phyloP scores from a whole-genome alignment of 1,140 invertebrate species.

The Oppia nitens region DNA sequence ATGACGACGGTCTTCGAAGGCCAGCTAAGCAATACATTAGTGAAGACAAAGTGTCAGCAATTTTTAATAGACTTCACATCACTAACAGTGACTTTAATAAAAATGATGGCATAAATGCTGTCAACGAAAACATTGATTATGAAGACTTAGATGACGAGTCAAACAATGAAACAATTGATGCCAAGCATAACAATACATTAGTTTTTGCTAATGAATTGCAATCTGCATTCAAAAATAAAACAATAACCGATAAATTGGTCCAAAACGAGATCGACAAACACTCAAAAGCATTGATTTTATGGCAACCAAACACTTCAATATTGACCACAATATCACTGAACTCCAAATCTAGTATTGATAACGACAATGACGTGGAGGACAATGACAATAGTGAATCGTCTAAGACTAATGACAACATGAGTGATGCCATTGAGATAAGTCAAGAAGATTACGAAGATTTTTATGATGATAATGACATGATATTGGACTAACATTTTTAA shows the following conservation, averaged over 20 bases:
- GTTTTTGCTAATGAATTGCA: slow-evolving; percentile 9
- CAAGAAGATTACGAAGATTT: neutral
- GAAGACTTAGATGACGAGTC: neutral
- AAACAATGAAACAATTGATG: slow-evolving; percentile 3
- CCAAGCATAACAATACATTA: neutral
- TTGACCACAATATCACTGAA: neutral
- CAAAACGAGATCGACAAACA: slow-evolving; percentile 16
- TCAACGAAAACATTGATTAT: neutral
- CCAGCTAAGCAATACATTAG: slow-evolving; percentile 19
- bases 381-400: slow-evolving; percentile 2
- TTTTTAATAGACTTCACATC: slow-evolving; percentile 19
- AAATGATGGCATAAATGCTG: neutral
- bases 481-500: too few species aligned
- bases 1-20: neutral
- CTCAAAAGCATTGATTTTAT: slow-evolving; percentile 20
- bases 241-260: slow-evolving; percentile 3
- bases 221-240: neutral
- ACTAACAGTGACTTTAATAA: slow-evolving; percentile 11
- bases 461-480: neutral
- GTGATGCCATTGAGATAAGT: too few species aligned
- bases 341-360: neutral
- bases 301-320: slow-evolving; percentile 15
- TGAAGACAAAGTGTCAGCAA: slow-evolving; percentile 20
- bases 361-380: neutral
- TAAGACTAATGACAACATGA: neutral